These are phyloP conservation scores for Biston betularia DNA, from an alignment of 2,888 invertebrate species.

Conservation along the genomic window DNA sequence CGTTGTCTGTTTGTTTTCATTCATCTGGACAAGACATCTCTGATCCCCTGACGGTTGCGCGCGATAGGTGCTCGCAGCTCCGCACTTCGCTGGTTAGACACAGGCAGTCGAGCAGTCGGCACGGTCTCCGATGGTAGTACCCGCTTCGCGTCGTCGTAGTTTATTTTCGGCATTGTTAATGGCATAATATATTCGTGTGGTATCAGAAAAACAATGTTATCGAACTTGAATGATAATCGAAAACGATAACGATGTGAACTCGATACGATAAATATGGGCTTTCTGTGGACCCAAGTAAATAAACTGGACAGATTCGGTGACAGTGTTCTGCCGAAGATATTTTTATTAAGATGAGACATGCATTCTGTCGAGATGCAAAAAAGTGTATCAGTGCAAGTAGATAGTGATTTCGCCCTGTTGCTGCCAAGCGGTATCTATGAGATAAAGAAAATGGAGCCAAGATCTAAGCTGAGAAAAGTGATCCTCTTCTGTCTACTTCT, in stretches of 20 bases:
- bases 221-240: slow-evolving; percentile 58
- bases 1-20: slow-evolving; percentile 38
- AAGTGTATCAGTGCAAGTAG: slow-evolving; percentile 94
- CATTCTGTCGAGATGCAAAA: slow-evolving; percentile 88
- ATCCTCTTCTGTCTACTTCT: slow-evolving; percentile 93
- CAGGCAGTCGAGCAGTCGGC: slow-evolving; percentile 49
- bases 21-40: slow-evolving; percentile 38
- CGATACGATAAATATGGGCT: slow-evolving; percentile 52
- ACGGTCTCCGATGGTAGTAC: slow-evolving; percentile 44
- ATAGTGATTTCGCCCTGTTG: slow-evolving; percentile 93
- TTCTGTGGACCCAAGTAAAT: slow-evolving; percentile 47
- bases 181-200: slow-evolving; percentile 58
- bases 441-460: slow-evolving; percentile 94
- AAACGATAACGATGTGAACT: slow-evolving; percentile 60
- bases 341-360: slow-evolving; percentile 85
- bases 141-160: slow-evolving; percentile 41
- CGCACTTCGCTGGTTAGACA: slow-evolving; percentile 38
- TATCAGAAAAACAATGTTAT: slow-evolving; percentile 68
- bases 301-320: slow-evolving; percentile 61
- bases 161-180: slow-evolving; percentile 64
- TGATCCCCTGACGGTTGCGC: slow-evolving; percentile 46
- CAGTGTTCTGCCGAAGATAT: slow-evolving; percentile 64
- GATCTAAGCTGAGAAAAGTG: slow-evolving; percentile 92
- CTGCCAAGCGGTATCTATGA: slow-evolving; percentile 92
- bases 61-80: slow-evolving; percentile 46